Conservation (phyloP, 2,888 invertebrate species). For the Hypena proboscidalis region DNA sequence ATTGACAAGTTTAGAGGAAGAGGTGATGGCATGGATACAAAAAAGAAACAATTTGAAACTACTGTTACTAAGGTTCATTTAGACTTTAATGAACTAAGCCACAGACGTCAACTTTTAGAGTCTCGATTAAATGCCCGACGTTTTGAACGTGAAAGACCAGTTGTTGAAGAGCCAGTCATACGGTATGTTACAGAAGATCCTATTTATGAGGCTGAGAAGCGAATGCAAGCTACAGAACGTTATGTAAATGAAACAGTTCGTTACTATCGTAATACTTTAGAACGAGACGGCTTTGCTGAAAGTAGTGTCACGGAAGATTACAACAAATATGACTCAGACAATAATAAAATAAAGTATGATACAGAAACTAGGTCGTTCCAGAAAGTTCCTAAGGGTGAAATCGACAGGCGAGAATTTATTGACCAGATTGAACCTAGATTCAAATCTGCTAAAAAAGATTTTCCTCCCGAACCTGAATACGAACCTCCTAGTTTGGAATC, state of each 20-base stretch:
- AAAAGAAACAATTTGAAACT: constrained; percentile 77
- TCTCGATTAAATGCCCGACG: constrained; percentile 89
- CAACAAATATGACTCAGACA: constrained; percentile 79
- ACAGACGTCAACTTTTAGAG: constrained; percentile 90
- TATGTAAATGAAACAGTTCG: constrained; percentile 85
- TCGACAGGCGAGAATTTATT: constrained; percentile 71
- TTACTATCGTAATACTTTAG: constrained; percentile 83
- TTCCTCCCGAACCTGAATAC: constrained; percentile 82
- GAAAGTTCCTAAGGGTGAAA: constrained; percentile 67
- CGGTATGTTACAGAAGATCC: constrained; percentile 81
- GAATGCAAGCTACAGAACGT: constrained; percentile 81
- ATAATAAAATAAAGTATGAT: constrained; percentile 73
- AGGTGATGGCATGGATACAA: constrained; percentile 88
- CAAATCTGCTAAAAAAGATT: constrained; percentile 63
- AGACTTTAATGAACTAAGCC: constrained; percentile 87
- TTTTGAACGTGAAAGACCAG: constrained; percentile 67
- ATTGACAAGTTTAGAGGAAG: constrained; percentile 84
- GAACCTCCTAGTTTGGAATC: constrained; percentile 89
- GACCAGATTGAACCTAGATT: constrained; percentile 66
- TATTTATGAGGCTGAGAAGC: constrained; percentile 74
- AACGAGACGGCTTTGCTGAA: constrained; percentile 84
- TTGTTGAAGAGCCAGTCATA: constrained; percentile 71
- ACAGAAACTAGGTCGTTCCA: constrained; percentile 71
- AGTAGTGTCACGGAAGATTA: constrained; percentile 81
- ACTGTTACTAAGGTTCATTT: constrained; percentile 69